Evolutionary conservation across 2,888 invertebrate genomes (phyloP), one percentile per base, ranked within the genome.

Genomic region (Eupithecia dodoneata): DNA sequence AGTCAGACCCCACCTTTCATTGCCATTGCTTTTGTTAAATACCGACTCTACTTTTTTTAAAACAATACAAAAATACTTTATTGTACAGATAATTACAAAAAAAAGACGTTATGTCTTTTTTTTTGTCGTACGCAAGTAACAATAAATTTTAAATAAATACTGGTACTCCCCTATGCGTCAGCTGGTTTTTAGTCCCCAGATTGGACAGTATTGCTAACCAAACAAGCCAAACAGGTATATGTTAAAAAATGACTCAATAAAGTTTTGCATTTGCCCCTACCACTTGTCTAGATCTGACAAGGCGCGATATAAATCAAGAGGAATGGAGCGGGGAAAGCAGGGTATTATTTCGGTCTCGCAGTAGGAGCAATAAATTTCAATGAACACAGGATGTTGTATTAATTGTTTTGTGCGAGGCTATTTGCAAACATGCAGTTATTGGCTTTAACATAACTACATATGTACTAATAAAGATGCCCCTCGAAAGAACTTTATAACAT

Each of bases 311-410:
- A 79, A 77, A 80, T 77, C 76, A 75, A 79, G 74, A 74, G 73
- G 74, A 77, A 75, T 55, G 76, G 44, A 65, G 74, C 74, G 73
- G 74, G 70, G 78, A 79, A 78, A 75, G 70, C 75, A 18, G 63
- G 10, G 78, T 80, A 73, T 78, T 69, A 69, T 81, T 79, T 75
- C 49, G 70, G 79, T n/a, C 49, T 44, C 30, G 63, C 45, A 71
- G 73, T 67, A 70, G 75, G 74, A 70, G 72, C 18, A 12, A 76
- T 81, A 78, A 79, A 77, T 79, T 76, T 78, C 70, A 78, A 80
- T 78, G 67, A 44, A 69, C 45, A 67, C 75, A 30, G 63, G 55
- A 72, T 13, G 45, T 73, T 73, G 71, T 71, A 73, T 78, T 78
- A 73, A 76, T 78, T 70, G 71, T 67, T 78, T 74, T 79, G 74